Conservation (phyloP, 2,797 vertebrate genomes). For the Labroides dimidiatus region DNA sequence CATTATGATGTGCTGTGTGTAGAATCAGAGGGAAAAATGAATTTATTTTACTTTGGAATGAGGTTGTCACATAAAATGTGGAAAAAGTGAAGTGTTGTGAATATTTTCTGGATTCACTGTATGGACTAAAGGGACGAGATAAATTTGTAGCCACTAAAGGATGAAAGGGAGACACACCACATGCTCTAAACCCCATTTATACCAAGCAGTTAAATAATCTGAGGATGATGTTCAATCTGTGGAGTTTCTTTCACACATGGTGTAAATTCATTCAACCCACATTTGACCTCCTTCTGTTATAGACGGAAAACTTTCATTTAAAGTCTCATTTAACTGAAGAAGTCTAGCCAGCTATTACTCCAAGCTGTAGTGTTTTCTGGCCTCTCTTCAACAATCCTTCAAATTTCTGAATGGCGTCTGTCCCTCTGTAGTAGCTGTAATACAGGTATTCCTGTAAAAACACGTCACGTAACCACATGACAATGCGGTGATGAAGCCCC, state of each 20-base stretch:
- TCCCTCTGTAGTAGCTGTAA: neutral
- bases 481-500: neutral
- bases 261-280: conserved; percentile 20
- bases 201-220: conserved; percentile 15
- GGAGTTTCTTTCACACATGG: conserved; percentile 13
- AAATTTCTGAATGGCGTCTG: neutral
- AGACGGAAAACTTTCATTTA: neutral
- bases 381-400: neutral
- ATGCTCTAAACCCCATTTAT: conserved; percentile 8
- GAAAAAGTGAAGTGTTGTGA: no score
- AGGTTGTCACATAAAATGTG: no score
- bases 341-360: neutral
- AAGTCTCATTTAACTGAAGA: neutral
- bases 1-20: no score
- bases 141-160: neutral
- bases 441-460: neutral
- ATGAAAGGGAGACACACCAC: neutral
- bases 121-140: no score
- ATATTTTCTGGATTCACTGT: no score
- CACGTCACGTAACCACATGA: conserved; percentile 4
- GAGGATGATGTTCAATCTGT: conserved; percentile 29
- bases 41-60: no score
- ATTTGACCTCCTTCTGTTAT: neutral
- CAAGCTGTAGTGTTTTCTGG: neutral
- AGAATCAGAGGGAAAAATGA: no score